Conservation (phyloP, 2,113 vertebrate species). For the Tapirus terrestris region DNA sequence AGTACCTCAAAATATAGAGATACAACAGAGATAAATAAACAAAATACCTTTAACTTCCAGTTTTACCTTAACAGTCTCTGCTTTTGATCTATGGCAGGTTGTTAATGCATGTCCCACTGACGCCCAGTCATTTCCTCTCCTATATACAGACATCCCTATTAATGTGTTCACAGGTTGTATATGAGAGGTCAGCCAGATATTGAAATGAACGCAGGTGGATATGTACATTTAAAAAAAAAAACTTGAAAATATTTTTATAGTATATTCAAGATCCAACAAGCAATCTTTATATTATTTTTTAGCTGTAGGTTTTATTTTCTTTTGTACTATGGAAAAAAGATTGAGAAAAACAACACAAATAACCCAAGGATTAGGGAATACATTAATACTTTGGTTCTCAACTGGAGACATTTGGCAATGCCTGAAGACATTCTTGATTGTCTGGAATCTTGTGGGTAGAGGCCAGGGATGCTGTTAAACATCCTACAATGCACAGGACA, state of each 20-base stretch:
- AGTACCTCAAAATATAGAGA: background rate
- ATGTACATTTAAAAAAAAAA: background rate
- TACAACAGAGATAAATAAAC: background rate
- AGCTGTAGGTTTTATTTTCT: constrained; percentile 14
- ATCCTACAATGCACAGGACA: background rate
- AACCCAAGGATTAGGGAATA: background rate
- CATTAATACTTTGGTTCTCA: background rate
- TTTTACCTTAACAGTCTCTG: background rate
- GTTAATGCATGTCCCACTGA: background rate
- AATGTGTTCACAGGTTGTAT: background rate
- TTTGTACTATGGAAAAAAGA: background rate
- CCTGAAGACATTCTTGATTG: background rate
- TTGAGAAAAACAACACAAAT: background rate
- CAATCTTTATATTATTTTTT: background rate
- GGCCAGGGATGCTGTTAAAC: background rate
- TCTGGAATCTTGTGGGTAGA: background rate
- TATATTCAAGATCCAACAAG: background rate
- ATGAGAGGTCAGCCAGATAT: no score
- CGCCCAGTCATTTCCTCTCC: background rate
- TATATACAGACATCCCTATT: background rate
- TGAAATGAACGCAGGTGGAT: background rate
- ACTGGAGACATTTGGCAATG: background rate
- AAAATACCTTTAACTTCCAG: background rate
- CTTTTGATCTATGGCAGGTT: background rate
- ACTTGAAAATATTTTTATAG: background rate